Evolutionary conservation across 2,888 invertebrate genomes (phyloP), one percentile per base, ranked within the genome.

Genomic region (Orchesellides sinensis): DNA sequence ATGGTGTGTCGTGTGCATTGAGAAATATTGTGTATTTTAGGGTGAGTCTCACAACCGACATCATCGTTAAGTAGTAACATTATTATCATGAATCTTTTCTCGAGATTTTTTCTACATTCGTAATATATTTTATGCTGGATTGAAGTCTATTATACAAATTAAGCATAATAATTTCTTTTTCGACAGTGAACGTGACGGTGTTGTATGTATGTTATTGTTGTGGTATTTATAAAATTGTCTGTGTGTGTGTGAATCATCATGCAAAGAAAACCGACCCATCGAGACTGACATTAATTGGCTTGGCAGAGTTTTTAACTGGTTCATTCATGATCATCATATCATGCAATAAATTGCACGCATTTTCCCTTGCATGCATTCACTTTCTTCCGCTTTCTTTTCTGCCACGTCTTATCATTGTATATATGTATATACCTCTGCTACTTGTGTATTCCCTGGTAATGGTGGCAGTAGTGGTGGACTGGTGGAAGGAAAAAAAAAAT

Each of bases 201-300:
- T 35, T 27, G 25, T 14, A 59, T 59, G 29, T 14, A 14, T 59
- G 59, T 35, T 5, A 12, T 21, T 19, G 19, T 17, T 52, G 52
- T 52, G 52, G n/a, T 14, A 61, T 61, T n/a, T n/a, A 61, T 8
- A 17, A 19, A 12, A 19, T 17, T 32, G 61, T 14, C 12, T 61
- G 61, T 35, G 35, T 61, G 61, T n/a, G 6, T 66, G 45, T 66
- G 66, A 49, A 66, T 49, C 65, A 65, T 56, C 27, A 21, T 63
- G 63, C 63, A 40, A 40, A 40, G 19, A 72, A 21, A 17, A 72
- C 72, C 63, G 61, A 47, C 69, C 61, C 32, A 69, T 78, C 52
- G 59, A 78, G 78, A 78, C 61, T 78, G 78, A 78, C 78, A 78
- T 78, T 78, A 78, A 78, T 78, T 78, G 78, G 78, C 69, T 78